Evolutionary conservation across 2,113 vertebrate species (phyloP), one percentile per base, ranked within the genome.

Genomic region (Siphamia tubifer): DNA sequence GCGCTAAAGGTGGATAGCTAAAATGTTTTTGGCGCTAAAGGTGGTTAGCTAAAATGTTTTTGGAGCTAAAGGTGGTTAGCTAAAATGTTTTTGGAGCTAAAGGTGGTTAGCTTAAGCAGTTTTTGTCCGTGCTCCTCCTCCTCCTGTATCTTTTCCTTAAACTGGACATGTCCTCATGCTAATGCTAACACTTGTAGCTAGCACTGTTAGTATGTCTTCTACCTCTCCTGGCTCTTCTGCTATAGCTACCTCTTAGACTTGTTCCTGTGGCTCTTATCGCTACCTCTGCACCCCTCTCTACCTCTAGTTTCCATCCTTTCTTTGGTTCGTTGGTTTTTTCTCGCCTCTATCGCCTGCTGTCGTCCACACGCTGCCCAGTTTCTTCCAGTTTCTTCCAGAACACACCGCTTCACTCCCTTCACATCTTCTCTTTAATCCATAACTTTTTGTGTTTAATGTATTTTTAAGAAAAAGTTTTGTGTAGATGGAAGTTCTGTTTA

Each of bases 391-490:
- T 60, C 74, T 53, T 71, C 55, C 44, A 53, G 79, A n/a, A n/a
- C n/a, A n/a, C n/a, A n/a, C 71, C 61, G 54, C 57, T 73, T 86
- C 69, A 68, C 30, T 71, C 48, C 63, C 68, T 54, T 51, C 68
- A 76, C 81, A 83, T 90, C 78, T 81, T 86, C 81, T 86, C 90
- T 87, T 87, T 87, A 75, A 86, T 82, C 55, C 54, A 75, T 84
- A 52, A 52, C 68, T 57, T 70, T 81, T 87, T 88, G 87, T 90
- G 87, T 92, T 90, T 90, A 87, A 90, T 92, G 90, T 92, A 92
- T 93, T 93, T 92, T 92, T 91, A 89, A 89, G 81, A 81, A 90
- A 77, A 83, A 71, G 85, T 85, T 90, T 92, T 90, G 90, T 92
- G 84, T 92, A 92, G 91, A 87, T 84, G 84, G 73, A 75, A 60